A percentile compares a stretch with the other conserved stretches of the same genome.
Conservation (phyloP, 1,140 invertebrate genomes). For the Drosophila ananassae region DNA sequence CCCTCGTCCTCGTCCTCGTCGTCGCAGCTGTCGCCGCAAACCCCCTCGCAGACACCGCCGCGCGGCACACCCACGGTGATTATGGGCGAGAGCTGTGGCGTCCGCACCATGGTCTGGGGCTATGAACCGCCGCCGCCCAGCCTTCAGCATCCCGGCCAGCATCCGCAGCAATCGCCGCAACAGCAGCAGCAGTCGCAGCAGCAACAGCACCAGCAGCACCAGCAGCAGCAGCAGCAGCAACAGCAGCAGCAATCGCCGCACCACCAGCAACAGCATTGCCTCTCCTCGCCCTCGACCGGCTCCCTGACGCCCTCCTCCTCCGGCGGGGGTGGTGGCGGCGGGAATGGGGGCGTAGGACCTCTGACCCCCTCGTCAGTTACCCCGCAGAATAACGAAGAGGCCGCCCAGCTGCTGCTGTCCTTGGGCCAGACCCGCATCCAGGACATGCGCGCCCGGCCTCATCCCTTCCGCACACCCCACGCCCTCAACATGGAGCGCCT, state of each 20-base stretch:
- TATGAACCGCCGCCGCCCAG: conserved; percentile 79
- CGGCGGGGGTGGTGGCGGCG: conserved; percentile 65
- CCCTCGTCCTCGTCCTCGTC: conserved; percentile 79
- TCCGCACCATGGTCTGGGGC: conserved; percentile 95
- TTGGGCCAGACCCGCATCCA: conserved; percentile 87
- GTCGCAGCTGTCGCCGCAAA: conserved; percentile 86
- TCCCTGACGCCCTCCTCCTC: conserved; percentile 77
- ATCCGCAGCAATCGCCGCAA: conserved; percentile 51
- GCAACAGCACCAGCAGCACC: conserved; percentile 63
- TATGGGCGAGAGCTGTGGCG: conserved; percentile 95
- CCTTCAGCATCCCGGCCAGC: conserved; percentile 49
- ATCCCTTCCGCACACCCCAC: conserved; percentile 84
- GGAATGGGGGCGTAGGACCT: conserved; percentile 2
- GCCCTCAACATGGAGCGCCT: conserved; percentile 94
- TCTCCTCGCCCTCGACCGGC: conserved; percentile 74
- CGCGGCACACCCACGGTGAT: conserved; percentile 93
- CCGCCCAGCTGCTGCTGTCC: conserved; percentile 92
- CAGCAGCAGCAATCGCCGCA: conserved; percentile 74
- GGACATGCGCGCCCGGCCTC: conserved; percentile 81
- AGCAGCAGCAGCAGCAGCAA: conserved; percentile 83
- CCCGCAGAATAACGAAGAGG: conserved; percentile 89
- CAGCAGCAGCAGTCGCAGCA: conserved; percentile 55
- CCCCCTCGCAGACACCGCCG: conserved; percentile 86
- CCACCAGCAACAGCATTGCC: conserved; percentile 66
- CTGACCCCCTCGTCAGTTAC: conserved; percentile 27